Evolutionary conservation across 2,797 vertebrate genomes (phyloP).

Genomic region (Somateria mollissima): DNA sequence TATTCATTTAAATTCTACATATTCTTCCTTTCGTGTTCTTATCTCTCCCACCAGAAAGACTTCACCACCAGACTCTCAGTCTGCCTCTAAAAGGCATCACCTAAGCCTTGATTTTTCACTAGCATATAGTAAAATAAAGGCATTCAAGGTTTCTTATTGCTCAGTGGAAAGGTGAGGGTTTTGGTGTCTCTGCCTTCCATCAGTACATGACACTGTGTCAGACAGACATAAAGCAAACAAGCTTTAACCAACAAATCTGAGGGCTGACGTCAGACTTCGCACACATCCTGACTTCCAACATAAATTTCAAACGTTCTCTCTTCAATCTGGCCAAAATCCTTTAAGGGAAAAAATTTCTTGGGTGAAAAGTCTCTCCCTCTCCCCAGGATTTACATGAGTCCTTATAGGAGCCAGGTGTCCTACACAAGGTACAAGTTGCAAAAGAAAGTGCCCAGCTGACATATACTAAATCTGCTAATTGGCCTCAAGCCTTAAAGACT

Average conservation of each 20-base stretch:
- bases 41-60: not conserved
- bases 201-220: not conserved
- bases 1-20: not conserved
- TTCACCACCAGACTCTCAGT: not conserved
- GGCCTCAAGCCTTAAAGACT: not conserved
- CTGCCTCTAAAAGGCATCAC: not conserved
- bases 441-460: not conserved
- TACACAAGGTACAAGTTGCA: not conserved
- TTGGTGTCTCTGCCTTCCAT: not conserved
- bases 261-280: accelerated
- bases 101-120: not conserved
- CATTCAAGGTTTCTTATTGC: not conserved
- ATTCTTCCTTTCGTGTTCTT: not conserved
- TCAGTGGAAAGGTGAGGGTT: not conserved
- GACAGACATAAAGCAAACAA: not conserved
- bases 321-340: not conserved
- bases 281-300: not conserved
- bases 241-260: not conserved
- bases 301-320: not conserved
- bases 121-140: not conserved
- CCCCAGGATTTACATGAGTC: not conserved
- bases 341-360: not conserved
- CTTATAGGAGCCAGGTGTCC: not conserved
- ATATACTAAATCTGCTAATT: not conserved
- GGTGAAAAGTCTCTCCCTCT: not conserved